A percentile compares a stretch with the other conserved stretches of the same genome.
phyloP scores from a whole-genome alignment of 2,113 vertebrate genomes.

The Myotis davidii region DNA sequence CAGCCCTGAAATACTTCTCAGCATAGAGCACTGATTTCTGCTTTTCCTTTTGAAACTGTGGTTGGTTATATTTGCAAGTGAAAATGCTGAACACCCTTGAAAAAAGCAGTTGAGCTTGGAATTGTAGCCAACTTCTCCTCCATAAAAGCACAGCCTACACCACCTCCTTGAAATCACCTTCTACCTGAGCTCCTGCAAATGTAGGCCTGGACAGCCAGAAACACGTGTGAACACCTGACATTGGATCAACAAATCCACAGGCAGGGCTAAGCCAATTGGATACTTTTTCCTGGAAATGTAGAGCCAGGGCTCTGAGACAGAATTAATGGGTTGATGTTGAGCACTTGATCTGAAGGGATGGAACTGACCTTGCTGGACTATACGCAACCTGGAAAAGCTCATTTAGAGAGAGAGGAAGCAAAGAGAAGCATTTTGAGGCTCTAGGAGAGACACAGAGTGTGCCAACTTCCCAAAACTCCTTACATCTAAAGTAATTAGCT shows the following conservation, averaged over 20 bases:
- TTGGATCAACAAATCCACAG: not conserved
- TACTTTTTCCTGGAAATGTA: not conserved
- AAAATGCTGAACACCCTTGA: not conserved
- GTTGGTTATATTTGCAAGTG: not conserved
- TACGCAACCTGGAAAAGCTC: not conserved
- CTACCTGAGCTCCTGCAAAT: not conserved
- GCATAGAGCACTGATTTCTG: not conserved
- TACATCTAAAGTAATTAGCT: not conserved
- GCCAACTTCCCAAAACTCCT: not conserved
- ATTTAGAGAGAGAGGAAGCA: not conserved
- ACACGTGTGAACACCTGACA: not conserved
- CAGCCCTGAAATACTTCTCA: not conserved
- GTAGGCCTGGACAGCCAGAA: no score
- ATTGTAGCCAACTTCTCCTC: not conserved
- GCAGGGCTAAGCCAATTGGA: not conserved
- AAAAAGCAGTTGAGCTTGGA: not conserved
- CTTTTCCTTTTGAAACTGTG: not conserved
- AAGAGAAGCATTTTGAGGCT: not conserved
- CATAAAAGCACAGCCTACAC: not conserved
- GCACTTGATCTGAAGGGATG: not conserved
- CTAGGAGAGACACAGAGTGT: not conserved
- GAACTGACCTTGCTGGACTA: not conserved
- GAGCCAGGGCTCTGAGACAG: not conserved
- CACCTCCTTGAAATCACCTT: not conserved
- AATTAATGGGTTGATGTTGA: not conserved